Conservation (phyloP, 2,888 invertebrate genomes). For the Drosophila niveifrons region DNA sequence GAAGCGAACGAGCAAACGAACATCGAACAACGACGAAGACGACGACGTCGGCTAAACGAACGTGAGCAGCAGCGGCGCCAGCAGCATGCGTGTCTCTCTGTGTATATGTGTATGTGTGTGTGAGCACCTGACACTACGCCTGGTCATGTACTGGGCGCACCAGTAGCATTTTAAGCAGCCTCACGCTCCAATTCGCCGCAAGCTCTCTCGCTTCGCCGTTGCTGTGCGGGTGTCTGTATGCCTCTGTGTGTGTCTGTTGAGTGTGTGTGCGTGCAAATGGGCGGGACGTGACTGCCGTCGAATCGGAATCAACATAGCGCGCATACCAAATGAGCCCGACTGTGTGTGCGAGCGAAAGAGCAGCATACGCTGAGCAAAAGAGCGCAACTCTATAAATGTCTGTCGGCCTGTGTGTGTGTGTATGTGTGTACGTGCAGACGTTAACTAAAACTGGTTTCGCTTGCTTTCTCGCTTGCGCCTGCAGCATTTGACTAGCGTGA, state of each 20-base stretch:
- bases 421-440: slow-evolving; percentile 61
- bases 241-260: slow-evolving; percentile 25
- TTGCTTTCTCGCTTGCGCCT: slow-evolving; percentile 53
- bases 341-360: slow-evolving; percentile 42
- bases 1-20: slow-evolving; percentile 25
- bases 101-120: slow-evolving; percentile 46
- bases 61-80: slow-evolving; percentile 54
- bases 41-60: slow-evolving; percentile 42
- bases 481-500: slow-evolving; percentile 17
- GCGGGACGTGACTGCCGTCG: slow-evolving; percentile 86
- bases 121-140: slow-evolving; percentile 83
- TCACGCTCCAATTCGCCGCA: slow-evolving; percentile 84
- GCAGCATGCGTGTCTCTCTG: slow-evolving; percentile 24
- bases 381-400: slow-evolving; percentile 41
- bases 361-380: slow-evolving; percentile 29
- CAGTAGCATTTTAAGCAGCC: slow-evolving; percentile 86
- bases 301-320: slow-evolving; percentile 84
- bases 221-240: slow-evolving; percentile 42
- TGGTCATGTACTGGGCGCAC: slow-evolving; percentile 85
- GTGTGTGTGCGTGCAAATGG: slow-evolving; percentile 84
- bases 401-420: slow-evolving; percentile 29
- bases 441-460: slow-evolving; percentile 76
- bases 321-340: slow-evolving; percentile 83
- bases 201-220: slow-evolving; percentile 44
- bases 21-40: slow-evolving; percentile 25